Evolutionary conservation across 2,888 invertebrate genomes (phyloP).

Genomic region (Piscicola geometra): DNA sequence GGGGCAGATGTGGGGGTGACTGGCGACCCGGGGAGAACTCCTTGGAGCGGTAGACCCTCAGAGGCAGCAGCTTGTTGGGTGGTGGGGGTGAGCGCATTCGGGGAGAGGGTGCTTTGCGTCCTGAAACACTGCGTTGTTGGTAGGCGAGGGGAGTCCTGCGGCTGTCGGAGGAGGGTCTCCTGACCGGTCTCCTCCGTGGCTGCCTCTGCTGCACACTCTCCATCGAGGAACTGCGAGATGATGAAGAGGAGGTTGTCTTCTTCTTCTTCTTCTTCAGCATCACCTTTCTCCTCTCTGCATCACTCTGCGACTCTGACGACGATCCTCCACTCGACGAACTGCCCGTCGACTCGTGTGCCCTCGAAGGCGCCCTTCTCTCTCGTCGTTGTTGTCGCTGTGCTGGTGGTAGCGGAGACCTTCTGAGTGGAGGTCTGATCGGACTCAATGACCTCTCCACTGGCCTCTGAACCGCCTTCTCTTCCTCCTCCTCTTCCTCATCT

Average conservation of each 20-base stretch:
- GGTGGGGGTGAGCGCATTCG: not conserved
- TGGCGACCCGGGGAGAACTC: not conserved
- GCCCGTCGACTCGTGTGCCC: not conserved
- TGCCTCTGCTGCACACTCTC: not conserved
- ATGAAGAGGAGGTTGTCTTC: not conserved
- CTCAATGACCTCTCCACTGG: not conserved
- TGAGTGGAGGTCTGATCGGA: not conserved
- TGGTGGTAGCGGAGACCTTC: too few relatives aligned
- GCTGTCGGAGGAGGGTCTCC: not conserved
- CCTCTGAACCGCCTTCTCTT: not conserved
- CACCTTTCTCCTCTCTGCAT: not conserved
- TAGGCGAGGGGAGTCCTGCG: conserved; percentile 27
- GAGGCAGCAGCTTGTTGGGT: conserved; percentile 7
- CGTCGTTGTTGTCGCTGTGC: too few relatives aligned
- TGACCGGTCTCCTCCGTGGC: not conserved
- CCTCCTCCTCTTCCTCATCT: too few relatives aligned
- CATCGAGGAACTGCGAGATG: not conserved
- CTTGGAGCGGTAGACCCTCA: not conserved
- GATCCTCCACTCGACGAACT: not conserved
- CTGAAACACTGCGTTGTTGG: conserved; percentile 15
- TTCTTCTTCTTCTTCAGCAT: not conserved
- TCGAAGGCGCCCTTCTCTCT: not conserved
- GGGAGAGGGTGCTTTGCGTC: not conserved
- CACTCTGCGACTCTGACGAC: conserved; percentile 3
- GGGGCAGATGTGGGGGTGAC: not conserved